These are phyloP conservation scores for Augochlorella aurata DNA, from an alignment of 2,888 invertebrate genomes.

Conservation along the genomic window DNA sequence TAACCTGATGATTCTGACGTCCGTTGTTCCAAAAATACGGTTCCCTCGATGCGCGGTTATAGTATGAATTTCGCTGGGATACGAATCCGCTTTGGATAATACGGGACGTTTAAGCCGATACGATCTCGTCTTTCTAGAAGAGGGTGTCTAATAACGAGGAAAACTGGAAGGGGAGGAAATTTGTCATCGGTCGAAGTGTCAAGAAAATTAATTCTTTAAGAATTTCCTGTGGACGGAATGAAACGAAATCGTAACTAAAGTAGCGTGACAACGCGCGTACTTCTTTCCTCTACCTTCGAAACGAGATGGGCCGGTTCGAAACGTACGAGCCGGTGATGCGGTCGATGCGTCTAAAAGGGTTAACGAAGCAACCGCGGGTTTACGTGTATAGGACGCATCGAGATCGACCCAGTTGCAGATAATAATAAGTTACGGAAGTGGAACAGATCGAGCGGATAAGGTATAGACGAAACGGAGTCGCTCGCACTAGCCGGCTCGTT, in stretches of 20 bases:
- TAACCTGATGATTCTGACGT: background rate
- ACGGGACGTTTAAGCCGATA: background rate
- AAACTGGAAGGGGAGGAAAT: background rate
- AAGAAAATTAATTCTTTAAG: too few relatives aligned
- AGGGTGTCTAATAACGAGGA: background rate
- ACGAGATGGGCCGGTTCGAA: too few relatives aligned
- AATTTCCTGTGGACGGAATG: too few relatives aligned
- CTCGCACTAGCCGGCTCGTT: background rate
- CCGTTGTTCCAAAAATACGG: background rate
- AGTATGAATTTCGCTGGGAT: background rate
- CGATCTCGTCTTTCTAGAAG: background rate
- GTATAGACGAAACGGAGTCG: constrained; percentile 46
- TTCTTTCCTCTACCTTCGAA: background rate
- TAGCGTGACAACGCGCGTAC: too few relatives aligned
- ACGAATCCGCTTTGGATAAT: background rate
- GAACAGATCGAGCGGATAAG: constrained; percentile 61
- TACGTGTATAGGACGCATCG: constrained; percentile 56
- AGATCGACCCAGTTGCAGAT: constrained; percentile 69
- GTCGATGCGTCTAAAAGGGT: constrained; percentile 16
- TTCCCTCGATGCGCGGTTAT: background rate
- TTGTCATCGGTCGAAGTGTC: too few relatives aligned
- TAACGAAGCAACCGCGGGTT: constrained; percentile 34
- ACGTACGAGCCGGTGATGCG: background rate
- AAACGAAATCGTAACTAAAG: too few relatives aligned
- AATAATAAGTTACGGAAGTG: constrained; percentile 62